Conservation (phyloP, 1,140 invertebrate species). For the Stegodyphus dumicola region DNA sequence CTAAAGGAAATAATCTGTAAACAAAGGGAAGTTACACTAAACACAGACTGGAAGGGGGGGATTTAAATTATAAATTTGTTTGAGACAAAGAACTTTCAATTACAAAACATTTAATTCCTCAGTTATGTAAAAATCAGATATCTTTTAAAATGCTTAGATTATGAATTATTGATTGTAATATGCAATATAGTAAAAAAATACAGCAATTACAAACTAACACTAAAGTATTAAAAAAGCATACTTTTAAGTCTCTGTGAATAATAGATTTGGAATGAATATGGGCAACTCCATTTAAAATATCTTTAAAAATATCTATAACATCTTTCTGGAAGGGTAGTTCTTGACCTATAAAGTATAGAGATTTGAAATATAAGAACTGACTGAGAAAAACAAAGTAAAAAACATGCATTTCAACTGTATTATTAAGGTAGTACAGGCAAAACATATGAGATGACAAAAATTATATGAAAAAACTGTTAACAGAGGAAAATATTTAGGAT, state of each 20-base stretch:
- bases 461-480: background rate
- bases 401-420: background rate
- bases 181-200: too few relatives aligned
- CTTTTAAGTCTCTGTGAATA: slow-evolving; percentile 85
- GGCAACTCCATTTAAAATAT: slow-evolving; percentile 78
- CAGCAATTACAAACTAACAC: too few relatives aligned
- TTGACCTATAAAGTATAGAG: slow-evolving; percentile 6
- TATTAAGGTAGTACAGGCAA: background rate
- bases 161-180: too few relatives aligned
- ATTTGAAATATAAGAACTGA: background rate
- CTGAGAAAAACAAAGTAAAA: background rate
- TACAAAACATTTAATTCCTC: too few relatives aligned
- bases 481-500: too few relatives aligned
- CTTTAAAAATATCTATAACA: slow-evolving; percentile 76
- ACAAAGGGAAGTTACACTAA: too few relatives aligned
- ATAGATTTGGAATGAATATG: slow-evolving; percentile 82
- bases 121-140: too few relatives aligned
- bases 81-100: too few relatives aligned
- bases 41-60: too few relatives aligned
- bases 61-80: too few relatives aligned
- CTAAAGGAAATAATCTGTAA: too few relatives aligned
- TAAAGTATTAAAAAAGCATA: slow-evolving; percentile 63
- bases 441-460: background rate
- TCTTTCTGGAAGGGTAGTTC: slow-evolving; percentile 61
- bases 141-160: too few relatives aligned